Base-by-base conservation (phyloP, 2,797 vertebrate genomes). In the Macropodus opercularis region DNA sequence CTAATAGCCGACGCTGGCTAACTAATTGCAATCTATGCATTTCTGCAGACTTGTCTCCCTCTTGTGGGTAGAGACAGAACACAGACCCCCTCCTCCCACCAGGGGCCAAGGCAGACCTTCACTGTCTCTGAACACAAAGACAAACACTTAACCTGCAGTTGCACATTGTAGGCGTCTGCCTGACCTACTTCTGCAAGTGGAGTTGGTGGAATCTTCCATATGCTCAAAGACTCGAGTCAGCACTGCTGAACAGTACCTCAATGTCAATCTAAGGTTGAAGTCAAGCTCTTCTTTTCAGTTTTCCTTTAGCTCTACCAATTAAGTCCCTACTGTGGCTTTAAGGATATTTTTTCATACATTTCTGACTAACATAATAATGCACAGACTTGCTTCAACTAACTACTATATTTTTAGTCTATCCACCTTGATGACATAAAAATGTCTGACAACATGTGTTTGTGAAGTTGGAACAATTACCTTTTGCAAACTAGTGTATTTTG, bases 81-180 rank as follows among this genome's bases (percentile, higher is more conserved):
- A 61, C 14, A 38, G 58, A 56, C 58, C 69, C 46, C 60, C 39
- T 49, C 52, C 49, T 8, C 81, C 63, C 72, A 63, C 58, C 23
- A 60, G 61, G 73, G 72, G 70, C 79, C 61, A 55, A 66, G 47
- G 78, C 70, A 85, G 65, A 85, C 75, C 77, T 80, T 80, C 58
- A 22, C 83, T 67, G 83, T 83, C 75, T 85, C 72, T 52, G 80
- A 89, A 83, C 66, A 90, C 87, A 90, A 91, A 91, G 81, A 81
- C 68, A 26, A 83, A 81, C 85, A 89, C 81, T 90, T 89, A 89
- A 90, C 89, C 90, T 88, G 86, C 87, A 83, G 85, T 80, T 74
- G 77, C 85, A 85, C 44, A 84, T 84, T 85, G 85, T 85, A 74
- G 87, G 85, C 86, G 86, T 88, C 80, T 79, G 84, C 80, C 78